These are phyloP conservation scores for Willisornis vidua DNA, from an alignment of 2,113 vertebrate genomes.

Conservation along the genomic window DNA sequence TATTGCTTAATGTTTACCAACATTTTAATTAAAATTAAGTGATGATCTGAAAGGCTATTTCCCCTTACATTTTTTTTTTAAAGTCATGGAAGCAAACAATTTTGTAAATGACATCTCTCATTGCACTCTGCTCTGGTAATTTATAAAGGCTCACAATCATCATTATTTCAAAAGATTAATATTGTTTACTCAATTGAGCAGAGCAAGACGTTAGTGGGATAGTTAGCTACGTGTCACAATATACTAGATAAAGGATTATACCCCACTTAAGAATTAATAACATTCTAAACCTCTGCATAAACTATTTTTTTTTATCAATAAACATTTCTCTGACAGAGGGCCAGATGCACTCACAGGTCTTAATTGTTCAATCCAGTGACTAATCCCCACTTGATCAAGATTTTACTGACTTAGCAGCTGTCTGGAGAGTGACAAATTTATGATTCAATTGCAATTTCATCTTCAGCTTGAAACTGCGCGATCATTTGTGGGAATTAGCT, in stretches of 20 bases:
- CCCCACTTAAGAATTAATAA: conserved; percentile 67
- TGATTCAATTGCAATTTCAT: conserved; percentile 75
- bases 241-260: conserved; percentile 54
- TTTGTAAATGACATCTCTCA: not conserved
- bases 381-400: conserved; percentile 74
- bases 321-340: conserved; percentile 52
- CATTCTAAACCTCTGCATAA: conserved; percentile 63
- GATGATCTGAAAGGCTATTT: not conserved
- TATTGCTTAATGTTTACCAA: not conserved
- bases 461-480: conserved; percentile 61
- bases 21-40: not conserved
- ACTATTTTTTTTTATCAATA: conserved; percentile 69
- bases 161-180: conserved; percentile 25
- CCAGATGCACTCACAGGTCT: conserved; percentile 50
- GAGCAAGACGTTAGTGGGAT: not conserved
- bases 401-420: conserved; percentile 75
- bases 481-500: conserved; percentile 82
- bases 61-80: not conserved
- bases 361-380: conserved; percentile 65
- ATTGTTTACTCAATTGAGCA: conserved; percentile 24
- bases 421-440: conserved; percentile 78
- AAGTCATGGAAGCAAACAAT: not conserved
- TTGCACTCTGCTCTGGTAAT: not conserved
- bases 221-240: conserved; percentile 34
- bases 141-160: not conserved